Percentiles rank a stretch among this genome's conserved stretches.
phyloP scores from a whole-genome alignment of 1,140 invertebrate species.

The Drosophila sturtevanti region DNA sequence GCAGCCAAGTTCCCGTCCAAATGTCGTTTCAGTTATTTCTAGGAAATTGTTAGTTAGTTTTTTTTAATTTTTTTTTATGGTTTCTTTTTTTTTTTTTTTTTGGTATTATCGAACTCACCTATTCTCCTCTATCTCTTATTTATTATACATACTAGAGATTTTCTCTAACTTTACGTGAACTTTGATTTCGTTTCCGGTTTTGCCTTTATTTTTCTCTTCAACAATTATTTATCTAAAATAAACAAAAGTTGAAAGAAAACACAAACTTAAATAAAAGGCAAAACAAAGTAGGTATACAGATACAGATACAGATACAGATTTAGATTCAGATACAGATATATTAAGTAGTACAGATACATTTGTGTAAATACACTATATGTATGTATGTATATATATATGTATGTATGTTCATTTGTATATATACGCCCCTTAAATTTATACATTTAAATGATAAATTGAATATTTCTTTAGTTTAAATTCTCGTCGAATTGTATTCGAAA shows the following conservation, averaged over 20 bases:
- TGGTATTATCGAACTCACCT: constrained; percentile 1
- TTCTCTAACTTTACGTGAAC: constrained; percentile 28
- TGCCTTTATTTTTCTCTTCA: background rate
- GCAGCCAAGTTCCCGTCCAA: background rate
- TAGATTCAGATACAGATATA: too few relatives aligned
- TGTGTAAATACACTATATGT: too few relatives aligned
- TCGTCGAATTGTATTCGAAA: too few relatives aligned
- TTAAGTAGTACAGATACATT: too few relatives aligned
- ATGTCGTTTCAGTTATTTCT: background rate
- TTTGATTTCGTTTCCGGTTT: constrained; percentile 3
- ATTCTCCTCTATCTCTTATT: background rate
- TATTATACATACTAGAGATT: constrained; percentile 25
- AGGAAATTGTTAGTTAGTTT: background rate
- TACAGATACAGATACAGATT: too few relatives aligned
- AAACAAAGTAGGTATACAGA: background rate
- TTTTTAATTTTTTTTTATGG: constrained; percentile 2
- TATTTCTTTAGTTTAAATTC: too few relatives aligned
- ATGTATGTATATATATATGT: too few relatives aligned
- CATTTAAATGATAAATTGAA: too few relatives aligned
- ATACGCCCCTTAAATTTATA: too few relatives aligned
- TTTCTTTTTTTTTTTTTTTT: constrained; percentile 6
- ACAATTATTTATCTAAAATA: background rate
- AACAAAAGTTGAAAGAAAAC: background rate
- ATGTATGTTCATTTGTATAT: too few relatives aligned
- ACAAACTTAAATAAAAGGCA: background rate